Conservation (phyloP, 2,113 vertebrate genomes). For the Lasiurus cinereus region DNA sequence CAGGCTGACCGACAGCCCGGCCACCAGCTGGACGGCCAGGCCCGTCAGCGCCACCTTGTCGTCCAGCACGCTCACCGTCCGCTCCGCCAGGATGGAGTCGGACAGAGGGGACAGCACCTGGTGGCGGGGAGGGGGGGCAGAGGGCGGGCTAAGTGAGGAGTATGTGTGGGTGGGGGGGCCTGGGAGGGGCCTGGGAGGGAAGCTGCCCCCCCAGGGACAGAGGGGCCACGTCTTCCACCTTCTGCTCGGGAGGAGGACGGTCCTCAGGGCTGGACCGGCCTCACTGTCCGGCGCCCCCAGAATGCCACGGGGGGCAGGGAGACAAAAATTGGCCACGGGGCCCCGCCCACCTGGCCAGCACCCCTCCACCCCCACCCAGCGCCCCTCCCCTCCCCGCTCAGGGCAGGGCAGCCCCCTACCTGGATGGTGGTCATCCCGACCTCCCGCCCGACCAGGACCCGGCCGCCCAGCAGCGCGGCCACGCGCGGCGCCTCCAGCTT, state of each 20-base stretch:
- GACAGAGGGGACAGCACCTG: conserved; percentile 97
- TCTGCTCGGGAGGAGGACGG: no score
- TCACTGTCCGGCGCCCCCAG: neutral
- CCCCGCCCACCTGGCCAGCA: rapidly evolving
- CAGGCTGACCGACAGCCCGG: conserved; percentile 93
- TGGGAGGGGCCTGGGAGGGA: rapidly evolving
- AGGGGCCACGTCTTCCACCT: rapidly evolving
- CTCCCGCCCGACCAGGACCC: conserved; percentile 92
- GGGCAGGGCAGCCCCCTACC: conserved; percentile 83
- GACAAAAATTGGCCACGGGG: rapidly evolving
- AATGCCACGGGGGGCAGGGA: neutral
- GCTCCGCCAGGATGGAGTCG: conserved; percentile 98
- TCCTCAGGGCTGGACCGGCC: no score
- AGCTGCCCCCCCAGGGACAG: rapidly evolving
- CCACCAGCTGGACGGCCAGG: conserved; percentile 95
- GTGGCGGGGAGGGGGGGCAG: neutral
- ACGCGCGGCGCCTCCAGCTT: conserved; percentile 94
- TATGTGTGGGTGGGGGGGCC: no score
- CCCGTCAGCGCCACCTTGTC: conserved; percentile 97
- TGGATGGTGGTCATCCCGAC: conserved; percentile 96
- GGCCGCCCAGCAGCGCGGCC: conserved; percentile 91
- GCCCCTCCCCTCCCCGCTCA: rapidly evolving
- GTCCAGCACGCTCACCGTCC: conserved; percentile 95
- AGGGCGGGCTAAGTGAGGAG: rapidly evolving
- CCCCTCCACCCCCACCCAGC: neutral